A percentile compares a stretch with the other conserved stretches of the same genome.
Evolutionary conservation across 2,797 vertebrate species (phyloP).

Genomic region (Monodelphis domestica): DNA sequence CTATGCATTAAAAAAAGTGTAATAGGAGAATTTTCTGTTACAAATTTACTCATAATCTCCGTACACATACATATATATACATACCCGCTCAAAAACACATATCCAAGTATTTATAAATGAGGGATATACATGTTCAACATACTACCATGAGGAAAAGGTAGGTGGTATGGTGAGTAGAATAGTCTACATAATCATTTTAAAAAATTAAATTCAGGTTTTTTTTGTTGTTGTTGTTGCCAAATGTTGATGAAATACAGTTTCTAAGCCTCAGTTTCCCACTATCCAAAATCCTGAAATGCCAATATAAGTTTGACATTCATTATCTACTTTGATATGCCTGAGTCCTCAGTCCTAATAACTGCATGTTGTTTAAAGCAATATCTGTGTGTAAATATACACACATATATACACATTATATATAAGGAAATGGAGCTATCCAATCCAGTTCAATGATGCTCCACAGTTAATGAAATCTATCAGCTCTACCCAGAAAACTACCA

Average conservation of each 20-base stretch:
- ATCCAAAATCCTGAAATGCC: not conserved
- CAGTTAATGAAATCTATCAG: not conserved
- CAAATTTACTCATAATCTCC: not conserved
- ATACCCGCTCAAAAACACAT: not conserved
- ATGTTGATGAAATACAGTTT: too few relatives aligned
- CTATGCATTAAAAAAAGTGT: not conserved
- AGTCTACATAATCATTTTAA: not conserved
- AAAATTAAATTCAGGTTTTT: too few relatives aligned
- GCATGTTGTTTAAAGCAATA: not conserved
- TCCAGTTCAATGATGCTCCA: not conserved
- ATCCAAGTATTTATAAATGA: not conserved
- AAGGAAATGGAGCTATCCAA: not conserved
- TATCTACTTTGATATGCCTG: not conserved
- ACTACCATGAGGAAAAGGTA: not conserved
- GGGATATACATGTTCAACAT: not conserved
- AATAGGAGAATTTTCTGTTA: not conserved
- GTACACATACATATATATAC: not conserved
- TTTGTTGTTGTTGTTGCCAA: too few relatives aligned
- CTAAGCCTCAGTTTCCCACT: too few relatives aligned
- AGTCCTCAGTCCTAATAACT: not conserved
- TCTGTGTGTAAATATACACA: too few relatives aligned
- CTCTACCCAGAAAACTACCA: not conserved
- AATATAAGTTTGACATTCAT: not conserved
- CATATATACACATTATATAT: too few relatives aligned
- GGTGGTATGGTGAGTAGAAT: not conserved